Conservation (phyloP, 1,140 invertebrate genomes). For the Carposina sasakii region DNA sequence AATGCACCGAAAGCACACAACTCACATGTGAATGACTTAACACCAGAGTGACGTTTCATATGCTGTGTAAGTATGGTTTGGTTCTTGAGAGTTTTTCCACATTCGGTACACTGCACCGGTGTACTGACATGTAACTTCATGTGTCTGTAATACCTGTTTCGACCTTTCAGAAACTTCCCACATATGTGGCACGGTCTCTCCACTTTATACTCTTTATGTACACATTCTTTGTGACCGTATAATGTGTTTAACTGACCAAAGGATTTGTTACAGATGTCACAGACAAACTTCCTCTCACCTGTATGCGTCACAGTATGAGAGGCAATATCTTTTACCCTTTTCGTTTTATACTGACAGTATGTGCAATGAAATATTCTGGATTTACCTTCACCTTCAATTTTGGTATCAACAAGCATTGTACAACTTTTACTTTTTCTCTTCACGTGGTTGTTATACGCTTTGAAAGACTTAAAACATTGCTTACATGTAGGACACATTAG, state of each 20-base stretch:
- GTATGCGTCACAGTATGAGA: slow-evolving; percentile 41
- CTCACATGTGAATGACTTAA: slow-evolving; percentile 47
- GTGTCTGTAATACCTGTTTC: slow-evolving; percentile 38
- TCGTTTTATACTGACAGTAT: slow-evolving; percentile 38
- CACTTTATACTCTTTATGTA: slow-evolving; percentile 35
- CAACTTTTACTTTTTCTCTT: slow-evolving; percentile 32
- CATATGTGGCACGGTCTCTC: slow-evolving; percentile 48
- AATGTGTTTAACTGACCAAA: slow-evolving; percentile 44
- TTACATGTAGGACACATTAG: slow-evolving; percentile 46
- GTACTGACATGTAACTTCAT: slow-evolving; percentile 32
- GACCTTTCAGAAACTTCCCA: slow-evolving; percentile 42
- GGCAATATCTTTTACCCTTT: slow-evolving; percentile 38
- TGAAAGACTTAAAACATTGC: slow-evolving; percentile 41
- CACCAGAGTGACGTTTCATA: slow-evolving; percentile 43
- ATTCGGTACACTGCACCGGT: slow-evolving; percentile 36
- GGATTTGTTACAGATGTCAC: slow-evolving; percentile 36
- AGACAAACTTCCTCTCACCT: slow-evolving; percentile 41
- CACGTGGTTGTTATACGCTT: slow-evolving; percentile 39
- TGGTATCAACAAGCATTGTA: slow-evolving; percentile 21
- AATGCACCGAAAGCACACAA: slow-evolving; percentile 44
- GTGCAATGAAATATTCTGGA: slow-evolving; percentile 44
- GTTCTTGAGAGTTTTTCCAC: slow-evolving; percentile 36
- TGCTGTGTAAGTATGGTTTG: slow-evolving; percentile 28
- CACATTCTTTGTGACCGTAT: slow-evolving; percentile 35
- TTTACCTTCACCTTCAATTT: slow-evolving; percentile 43